Evolutionary conservation across 2,113 vertebrate species (phyloP).

Genomic region (human (Homo sapiens)): DNA sequence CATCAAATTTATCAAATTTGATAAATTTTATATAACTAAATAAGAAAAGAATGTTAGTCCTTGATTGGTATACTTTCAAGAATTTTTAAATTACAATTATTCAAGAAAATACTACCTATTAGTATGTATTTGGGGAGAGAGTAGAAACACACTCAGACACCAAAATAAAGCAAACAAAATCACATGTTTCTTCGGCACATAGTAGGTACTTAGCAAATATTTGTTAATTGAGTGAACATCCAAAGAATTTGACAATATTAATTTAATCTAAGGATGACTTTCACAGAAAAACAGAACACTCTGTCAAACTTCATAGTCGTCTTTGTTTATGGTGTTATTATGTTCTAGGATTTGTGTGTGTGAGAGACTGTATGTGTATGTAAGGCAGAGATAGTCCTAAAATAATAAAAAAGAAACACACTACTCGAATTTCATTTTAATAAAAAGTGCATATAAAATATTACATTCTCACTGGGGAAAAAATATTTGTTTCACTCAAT

Average conservation of each 20-base stretch:
- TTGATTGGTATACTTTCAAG: not conserved
- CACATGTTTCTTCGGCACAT: not conserved
- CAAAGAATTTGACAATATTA: not conserved
- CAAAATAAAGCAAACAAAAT: not conserved
- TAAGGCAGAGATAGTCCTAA: not conserved
- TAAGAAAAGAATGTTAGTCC: not conserved
- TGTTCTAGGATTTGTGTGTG: not conserved
- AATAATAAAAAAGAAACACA: not conserved
- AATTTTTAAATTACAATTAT: not conserved
- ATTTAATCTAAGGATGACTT: not conserved
- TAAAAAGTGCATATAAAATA: not conserved
- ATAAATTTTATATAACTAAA: not conserved
- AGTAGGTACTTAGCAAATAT: not conserved
- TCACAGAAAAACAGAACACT: not conserved
- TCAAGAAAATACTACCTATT: not conserved
- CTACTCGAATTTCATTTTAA: not conserved
- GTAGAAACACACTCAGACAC: not conserved
- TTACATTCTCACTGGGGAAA: not conserved
- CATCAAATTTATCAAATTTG: not conserved
- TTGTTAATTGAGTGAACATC: not conserved
- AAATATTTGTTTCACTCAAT: slow-evolving; percentile 24
- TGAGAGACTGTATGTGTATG: not conserved
- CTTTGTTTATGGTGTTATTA: not conserved
- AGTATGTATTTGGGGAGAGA: not conserved
- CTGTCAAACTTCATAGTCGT: not conserved